phyloP scores from a whole-genome alignment of 92 coral and sea anemone genomes.

The Scolanthus callimorphus region DNA sequence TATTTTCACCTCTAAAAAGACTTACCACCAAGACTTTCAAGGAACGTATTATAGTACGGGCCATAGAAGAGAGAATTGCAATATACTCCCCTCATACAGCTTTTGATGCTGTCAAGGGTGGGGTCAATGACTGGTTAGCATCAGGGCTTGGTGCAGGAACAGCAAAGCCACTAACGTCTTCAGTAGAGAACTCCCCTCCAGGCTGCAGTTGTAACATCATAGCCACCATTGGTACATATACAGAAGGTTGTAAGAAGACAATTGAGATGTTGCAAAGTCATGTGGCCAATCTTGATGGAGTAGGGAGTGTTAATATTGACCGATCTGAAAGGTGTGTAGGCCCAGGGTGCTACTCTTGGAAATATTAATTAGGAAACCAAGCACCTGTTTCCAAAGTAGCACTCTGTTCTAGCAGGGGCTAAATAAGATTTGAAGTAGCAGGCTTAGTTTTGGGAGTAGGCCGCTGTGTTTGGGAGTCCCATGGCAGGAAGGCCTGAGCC shows the following conservation, averaged over 20 bases:
- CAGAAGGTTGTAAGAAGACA: too few species aligned
- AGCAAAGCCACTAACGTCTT: conserved; percentile 47
- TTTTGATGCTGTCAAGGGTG: conserved; percentile 92
- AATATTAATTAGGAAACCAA: too few species aligned
- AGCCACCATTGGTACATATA: conserved; percentile 1
- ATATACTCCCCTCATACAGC: conserved; percentile 96
- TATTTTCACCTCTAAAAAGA: conserved; percentile 82
- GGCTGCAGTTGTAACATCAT: conserved; percentile 13
- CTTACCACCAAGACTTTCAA: conserved; percentile 71
- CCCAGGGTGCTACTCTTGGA: too few species aligned
- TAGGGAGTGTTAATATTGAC: conserved; percentile 14
- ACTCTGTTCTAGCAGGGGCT: too few species aligned
- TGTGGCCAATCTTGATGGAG: conserved; percentile 18
- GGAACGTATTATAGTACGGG: conserved; percentile 81
- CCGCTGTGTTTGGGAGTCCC: too few species aligned
- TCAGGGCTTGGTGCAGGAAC: conserved; percentile 73
- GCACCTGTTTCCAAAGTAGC: too few species aligned
- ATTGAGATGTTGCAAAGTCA: conserved; percentile 23
- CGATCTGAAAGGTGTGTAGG: conserved; percentile 18
- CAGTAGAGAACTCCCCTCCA: conserved; percentile 22
- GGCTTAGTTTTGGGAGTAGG: too few species aligned
- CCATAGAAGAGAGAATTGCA: conserved; percentile 84
- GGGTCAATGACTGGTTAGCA: conserved; percentile 99
- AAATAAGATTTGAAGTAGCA: too few species aligned
- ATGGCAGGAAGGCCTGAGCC: too few species aligned